These are phyloP conservation scores for Morinoia aosen DNA, from an alignment of 2,888 invertebrate genomes.

Conservation along the genomic window DNA sequence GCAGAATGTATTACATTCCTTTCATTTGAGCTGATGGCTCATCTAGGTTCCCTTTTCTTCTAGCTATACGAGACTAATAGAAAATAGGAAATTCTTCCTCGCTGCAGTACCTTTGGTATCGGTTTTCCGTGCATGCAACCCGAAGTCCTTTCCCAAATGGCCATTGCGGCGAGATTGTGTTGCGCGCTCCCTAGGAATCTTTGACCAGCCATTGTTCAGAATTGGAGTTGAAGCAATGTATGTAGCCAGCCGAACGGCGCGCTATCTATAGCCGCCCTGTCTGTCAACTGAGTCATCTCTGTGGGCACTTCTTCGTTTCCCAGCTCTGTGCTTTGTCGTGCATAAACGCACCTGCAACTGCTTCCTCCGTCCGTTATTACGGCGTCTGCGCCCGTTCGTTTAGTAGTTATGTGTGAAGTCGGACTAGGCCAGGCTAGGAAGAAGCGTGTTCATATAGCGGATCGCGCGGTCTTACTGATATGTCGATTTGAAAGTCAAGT, in stretches of 20 bases:
- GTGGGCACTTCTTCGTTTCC: background rate
- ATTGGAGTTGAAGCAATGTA: slow-evolving; percentile 1
- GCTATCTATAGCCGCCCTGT: background rate
- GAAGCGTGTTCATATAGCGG: background rate
- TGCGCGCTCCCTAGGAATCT: background rate
- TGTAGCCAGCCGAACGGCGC: background rate
- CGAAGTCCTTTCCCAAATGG: background rate
- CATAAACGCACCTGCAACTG: background rate
- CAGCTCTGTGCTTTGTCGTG: background rate
- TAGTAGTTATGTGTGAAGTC: background rate
- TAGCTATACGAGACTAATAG: background rate
- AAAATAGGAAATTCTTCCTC: background rate
- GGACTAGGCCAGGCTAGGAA: background rate
- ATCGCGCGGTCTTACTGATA: background rate
- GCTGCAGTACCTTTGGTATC: background rate
- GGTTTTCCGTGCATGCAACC: background rate
- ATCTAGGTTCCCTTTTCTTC: background rate
- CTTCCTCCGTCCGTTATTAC: no score
- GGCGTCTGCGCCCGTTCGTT: background rate
- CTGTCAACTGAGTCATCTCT: slow-evolving; percentile 4
- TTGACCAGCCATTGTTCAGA: background rate
- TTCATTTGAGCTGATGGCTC: background rate
- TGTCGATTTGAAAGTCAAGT: background rate
- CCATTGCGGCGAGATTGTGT: background rate
- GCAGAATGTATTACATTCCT: no score